A percentile compares a stretch with the other conserved stretches of the same genome.
phyloP scores from a whole-genome alignment of 2,797 vertebrate genomes.

The Peromyscus nudipes region DNA sequence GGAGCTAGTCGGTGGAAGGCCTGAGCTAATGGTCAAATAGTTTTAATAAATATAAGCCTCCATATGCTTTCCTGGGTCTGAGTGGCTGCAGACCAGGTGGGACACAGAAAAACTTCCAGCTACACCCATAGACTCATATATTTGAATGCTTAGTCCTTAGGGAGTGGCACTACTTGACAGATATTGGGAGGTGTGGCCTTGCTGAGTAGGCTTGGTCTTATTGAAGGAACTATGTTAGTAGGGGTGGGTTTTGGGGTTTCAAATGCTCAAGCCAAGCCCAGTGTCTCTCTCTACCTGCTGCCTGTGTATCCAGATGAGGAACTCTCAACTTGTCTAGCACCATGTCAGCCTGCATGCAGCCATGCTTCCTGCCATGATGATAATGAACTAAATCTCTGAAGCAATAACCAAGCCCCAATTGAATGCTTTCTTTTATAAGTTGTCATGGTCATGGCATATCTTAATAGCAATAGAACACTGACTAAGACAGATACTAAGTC shows the following conservation, averaged over 20 bases:
- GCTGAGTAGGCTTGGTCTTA: background rate
- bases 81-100: no score
- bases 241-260: background rate
- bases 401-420: background rate
- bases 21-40: no score
- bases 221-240: background rate
- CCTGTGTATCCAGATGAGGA: background rate
- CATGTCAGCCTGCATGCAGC: background rate
- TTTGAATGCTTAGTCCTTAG: background rate
- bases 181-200: background rate
- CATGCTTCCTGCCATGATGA: background rate
- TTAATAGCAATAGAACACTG: background rate
- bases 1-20: no score
- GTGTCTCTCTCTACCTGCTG: background rate
- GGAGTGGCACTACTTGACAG: background rate
- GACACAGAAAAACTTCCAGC: no score
- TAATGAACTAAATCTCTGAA: background rate
- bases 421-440: background rate
- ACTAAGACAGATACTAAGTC: background rate
- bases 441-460: background rate
- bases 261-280: background rate
- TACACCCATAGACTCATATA: no score
- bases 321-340: background rate
- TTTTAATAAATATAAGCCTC: no score
- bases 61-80: no score